phyloP scores from a whole-genome alignment of 2,113 vertebrate genomes.

The Tetrax tetrax region DNA sequence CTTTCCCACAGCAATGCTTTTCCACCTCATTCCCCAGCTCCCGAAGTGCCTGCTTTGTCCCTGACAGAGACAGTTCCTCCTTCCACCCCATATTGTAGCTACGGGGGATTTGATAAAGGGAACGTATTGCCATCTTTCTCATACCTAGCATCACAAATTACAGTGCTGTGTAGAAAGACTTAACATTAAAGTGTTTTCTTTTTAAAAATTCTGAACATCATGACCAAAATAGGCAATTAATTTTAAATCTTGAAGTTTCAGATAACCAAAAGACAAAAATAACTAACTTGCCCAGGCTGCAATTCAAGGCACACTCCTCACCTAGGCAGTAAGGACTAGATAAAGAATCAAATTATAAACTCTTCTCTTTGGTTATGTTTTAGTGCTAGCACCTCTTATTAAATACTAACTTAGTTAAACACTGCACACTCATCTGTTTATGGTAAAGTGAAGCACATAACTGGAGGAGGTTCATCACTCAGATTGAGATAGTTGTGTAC shows the following conservation, averaged over 20 bases:
- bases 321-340: not conserved
- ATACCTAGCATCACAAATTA: not conserved
- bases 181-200: not conserved
- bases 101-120: not conserved
- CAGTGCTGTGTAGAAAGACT: not conserved
- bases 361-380: not conserved
- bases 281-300: not conserved
- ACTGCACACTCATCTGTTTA: slow-evolving; percentile 51
- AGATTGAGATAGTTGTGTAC: slow-evolving; percentile 60
- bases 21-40: not conserved
- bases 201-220: not conserved
- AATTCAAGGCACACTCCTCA: not conserved
- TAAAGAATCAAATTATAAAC: not conserved
- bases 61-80: not conserved
- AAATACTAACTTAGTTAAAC: slow-evolving; percentile 26
- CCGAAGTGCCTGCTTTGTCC: not conserved
- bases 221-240: not conserved
- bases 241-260: not conserved
- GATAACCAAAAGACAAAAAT: not conserved
- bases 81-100: not conserved
- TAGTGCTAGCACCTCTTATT: not conserved
- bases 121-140: not conserved
- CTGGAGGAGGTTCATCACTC: slow-evolving; percentile 46
- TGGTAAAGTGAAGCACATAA: slow-evolving; percentile 51
- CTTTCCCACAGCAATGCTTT: not conserved